Base-by-base conservation (phyloP, 1,140 invertebrate species). In the Pristionchus pacificus region DNA sequence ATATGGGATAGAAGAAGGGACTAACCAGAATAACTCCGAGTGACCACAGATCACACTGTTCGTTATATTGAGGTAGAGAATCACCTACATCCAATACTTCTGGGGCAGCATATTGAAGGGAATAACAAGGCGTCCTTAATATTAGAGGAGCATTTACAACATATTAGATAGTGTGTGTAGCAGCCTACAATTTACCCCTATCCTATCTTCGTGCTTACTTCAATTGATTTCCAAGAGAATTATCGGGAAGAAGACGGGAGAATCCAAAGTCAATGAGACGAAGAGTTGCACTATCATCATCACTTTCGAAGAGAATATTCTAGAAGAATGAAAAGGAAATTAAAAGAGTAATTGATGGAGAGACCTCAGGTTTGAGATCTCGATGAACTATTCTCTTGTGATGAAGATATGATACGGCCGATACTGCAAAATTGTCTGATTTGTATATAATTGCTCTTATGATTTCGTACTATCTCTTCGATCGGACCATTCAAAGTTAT, bases 241-340 rank as follows among this genome's bases (percentile, higher is more conserved):
- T 49, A 61, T 70, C 83, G 3, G 85, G 85, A 59, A 86, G 84
- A 78, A 90, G 84, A 32, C 91, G 87, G 19, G 92, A 91, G 86
- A 93, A 93, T 49, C 93, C 92, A 87, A 95, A 95, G 84, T 95
- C 92, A 0, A 95, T 90, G 29, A 95, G 88, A 84, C 92, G 92
- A 0, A 93, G 87, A 63, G 89, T 87, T 0, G 90, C 88, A 69
- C 89, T 87, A 6, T 89, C 87, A 28, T 85, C 84, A 13, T 85
- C 79, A 71, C 88, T 86, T 33, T 88, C 88, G 78, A 91, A 93
- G 1, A 92, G 84, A 10, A 93, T 85, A 84, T 93, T 93, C 87
- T 89, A 79, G 25, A 84, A 84, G 68, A 76, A 55, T 72, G 79
- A 77, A 75, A 63, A 24, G n/a, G 28, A 25, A 60, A 60, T 24